Evolutionary conservation across 2,888 invertebrate genomes (phyloP).

Genomic region (Lampropteryx suffumata): DNA sequence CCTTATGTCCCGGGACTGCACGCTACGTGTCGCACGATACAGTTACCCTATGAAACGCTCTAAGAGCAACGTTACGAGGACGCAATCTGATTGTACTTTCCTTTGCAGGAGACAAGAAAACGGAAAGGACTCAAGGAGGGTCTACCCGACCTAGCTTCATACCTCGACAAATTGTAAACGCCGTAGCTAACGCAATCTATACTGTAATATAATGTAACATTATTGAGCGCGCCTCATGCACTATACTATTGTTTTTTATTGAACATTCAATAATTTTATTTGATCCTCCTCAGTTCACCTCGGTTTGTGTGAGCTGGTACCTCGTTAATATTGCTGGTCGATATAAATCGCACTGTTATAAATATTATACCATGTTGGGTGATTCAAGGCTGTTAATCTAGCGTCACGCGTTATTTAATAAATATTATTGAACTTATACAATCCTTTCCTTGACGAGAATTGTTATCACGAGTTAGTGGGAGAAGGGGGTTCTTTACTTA

Average conservation of each 20-base stretch:
- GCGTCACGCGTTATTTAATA: slow-evolving; percentile 36
- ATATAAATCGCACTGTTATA: slow-evolving; percentile 55
- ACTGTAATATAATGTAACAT: slow-evolving; percentile 77
- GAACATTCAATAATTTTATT: slow-evolving; percentile 47
- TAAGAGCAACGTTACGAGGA: too few species aligned
- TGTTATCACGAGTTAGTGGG: slow-evolving; percentile 54
- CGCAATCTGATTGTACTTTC: neutral
- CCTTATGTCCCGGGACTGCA: slow-evolving; percentile 88
- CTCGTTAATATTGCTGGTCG: slow-evolving; percentile 61
- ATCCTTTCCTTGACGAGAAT: slow-evolving; percentile 41
- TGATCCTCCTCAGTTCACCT: slow-evolving; percentile 52
- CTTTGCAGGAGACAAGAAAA: slow-evolving; percentile 94
- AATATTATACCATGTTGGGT: slow-evolving; percentile 42
- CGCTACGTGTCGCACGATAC: slow-evolving; percentile 82
- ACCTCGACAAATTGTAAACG: slow-evolving; percentile 98
- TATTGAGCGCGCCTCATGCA: slow-evolving; percentile 69
- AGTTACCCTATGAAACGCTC: slow-evolving; percentile 36
- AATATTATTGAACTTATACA: slow-evolving; percentile 34
- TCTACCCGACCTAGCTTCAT: slow-evolving; percentile 96
- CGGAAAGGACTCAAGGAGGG: slow-evolving; percentile 99
- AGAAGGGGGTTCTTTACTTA: slow-evolving; percentile 64
- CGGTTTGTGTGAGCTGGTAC: slow-evolving; percentile 36
- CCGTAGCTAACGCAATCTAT: slow-evolving; percentile 72
- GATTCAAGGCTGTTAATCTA: slow-evolving; percentile 50
- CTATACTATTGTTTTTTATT: slow-evolving; percentile 49